These are phyloP conservation scores for Brachynemurus nebulosus DNA, from an alignment of 2,888 invertebrate species.

Conservation along the genomic window DNA sequence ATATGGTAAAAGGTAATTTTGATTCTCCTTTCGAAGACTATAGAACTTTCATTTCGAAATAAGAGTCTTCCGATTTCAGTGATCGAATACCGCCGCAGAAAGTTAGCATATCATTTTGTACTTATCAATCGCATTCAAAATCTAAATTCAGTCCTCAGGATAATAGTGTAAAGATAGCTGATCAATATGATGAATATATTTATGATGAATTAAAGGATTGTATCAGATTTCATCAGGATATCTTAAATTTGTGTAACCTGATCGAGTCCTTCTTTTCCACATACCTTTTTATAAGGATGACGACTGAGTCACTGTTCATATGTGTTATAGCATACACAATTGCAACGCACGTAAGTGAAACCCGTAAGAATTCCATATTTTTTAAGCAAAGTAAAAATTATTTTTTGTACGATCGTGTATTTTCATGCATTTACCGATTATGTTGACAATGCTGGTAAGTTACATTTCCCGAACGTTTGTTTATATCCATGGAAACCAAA, in stretches of 20 bases:
- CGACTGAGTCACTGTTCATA: conserved; percentile 25
- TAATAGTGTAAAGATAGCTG: background rate
- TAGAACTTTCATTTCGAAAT: no score
- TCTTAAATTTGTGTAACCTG: conserved; percentile 22
- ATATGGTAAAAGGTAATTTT: background rate
- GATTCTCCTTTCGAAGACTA: no score
- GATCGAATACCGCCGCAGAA: no score
- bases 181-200: conserved; percentile 12
- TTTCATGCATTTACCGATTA: no score
- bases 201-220: conserved; percentile 22
- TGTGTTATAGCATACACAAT: conserved; percentile 27
- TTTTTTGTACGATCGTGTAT: no score
- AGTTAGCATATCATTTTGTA: no score
- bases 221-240: conserved; percentile 25
- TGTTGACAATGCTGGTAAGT: no score
- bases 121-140: no score
- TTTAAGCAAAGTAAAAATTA: conserved; percentile 5
- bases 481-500: no score
- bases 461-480: no score
- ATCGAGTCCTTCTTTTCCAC: conserved; percentile 27
- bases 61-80: no score
- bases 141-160: background rate
- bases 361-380: background rate
- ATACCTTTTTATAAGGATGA: conserved; percentile 27
- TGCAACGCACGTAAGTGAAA: background rate